These are phyloP conservation scores for Syrrhaptes paradoxus DNA, from an alignment of 2,113 vertebrate genomes.

Conservation along the genomic window DNA sequence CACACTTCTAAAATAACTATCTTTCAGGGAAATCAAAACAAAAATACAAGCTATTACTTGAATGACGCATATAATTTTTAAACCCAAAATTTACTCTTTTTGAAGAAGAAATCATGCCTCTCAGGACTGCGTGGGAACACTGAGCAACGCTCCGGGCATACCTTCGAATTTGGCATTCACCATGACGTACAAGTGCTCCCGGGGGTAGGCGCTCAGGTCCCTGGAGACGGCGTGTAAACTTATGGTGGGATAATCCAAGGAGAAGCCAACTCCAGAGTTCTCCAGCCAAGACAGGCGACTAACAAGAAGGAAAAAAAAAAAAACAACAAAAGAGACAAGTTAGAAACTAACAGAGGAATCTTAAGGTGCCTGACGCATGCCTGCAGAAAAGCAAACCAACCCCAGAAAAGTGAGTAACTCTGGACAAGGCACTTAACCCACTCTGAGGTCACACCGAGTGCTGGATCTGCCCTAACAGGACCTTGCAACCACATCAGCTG, in stretches of 20 bases:
- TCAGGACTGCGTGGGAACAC: fast-evolving
- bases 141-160: not conserved
- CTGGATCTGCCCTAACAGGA: not conserved
- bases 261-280: constrained; percentile 89
- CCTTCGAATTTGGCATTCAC: constrained; percentile 90
- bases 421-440: not conserved
- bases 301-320: not conserved
- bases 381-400: not conserved
- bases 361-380: not conserved
- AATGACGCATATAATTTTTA: not conserved
- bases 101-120: not conserved
- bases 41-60: not conserved
- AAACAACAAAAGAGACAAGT: not conserved
- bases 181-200: constrained; percentile 96
- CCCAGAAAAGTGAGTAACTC: not conserved
- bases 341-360: not conserved
- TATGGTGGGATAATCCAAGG: constrained; percentile 92
- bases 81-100: not conserved
- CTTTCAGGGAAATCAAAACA: not conserved
- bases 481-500: not conserved
- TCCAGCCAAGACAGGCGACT: constrained; percentile 94
- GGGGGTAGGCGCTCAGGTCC: constrained; percentile 85
- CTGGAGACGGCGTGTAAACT: constrained; percentile 93
- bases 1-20: not conserved
- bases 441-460: fast-evolving